Conservation (phyloP, 23 tunicate genomes). For the Trididemnum miniatum region DNA sequence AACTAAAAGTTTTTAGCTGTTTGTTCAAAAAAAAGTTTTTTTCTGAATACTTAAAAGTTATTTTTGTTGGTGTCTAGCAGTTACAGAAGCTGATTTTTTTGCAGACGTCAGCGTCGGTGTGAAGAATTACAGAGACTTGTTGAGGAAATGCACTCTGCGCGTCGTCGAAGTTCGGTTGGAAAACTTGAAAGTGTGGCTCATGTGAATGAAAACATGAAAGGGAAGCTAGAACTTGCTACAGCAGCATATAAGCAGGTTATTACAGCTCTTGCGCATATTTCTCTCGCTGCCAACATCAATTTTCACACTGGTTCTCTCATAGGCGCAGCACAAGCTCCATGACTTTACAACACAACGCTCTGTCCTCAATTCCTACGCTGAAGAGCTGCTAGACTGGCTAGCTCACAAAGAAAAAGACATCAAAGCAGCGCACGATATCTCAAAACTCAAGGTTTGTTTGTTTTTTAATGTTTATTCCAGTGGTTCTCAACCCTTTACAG, state of each 20-base stretch:
- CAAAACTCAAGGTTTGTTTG: too few relatives aligned
- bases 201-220: conserved; percentile 81
- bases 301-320: background rate
- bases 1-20: too few relatives aligned
- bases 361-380: conserved; percentile 62
- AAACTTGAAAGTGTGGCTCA: conserved; percentile 80
- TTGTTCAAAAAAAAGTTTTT: too few relatives aligned
- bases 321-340: conserved; percentile 66
- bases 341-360: conserved; percentile 76
- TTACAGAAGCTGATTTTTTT: background rate
- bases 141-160: conserved; percentile 44
- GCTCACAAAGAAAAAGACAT: conserved; percentile 36
- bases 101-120: conserved; percentile 54
- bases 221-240: conserved; percentile 61
- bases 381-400: conserved; percentile 72
- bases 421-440: background rate
- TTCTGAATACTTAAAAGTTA: too few relatives aligned
- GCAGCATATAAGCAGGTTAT: conserved; percentile 80
- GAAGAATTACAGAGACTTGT: conserved; percentile 67
- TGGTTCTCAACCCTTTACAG: too few relatives aligned
- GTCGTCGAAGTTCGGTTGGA: conserved; percentile 57
- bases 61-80: too few relatives aligned
- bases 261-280: too few relatives aligned
- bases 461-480: too few relatives aligned
- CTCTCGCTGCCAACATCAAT: background rate